Conservation (phyloP, 2,888 invertebrate species). For the Eulithis testata region DNA sequence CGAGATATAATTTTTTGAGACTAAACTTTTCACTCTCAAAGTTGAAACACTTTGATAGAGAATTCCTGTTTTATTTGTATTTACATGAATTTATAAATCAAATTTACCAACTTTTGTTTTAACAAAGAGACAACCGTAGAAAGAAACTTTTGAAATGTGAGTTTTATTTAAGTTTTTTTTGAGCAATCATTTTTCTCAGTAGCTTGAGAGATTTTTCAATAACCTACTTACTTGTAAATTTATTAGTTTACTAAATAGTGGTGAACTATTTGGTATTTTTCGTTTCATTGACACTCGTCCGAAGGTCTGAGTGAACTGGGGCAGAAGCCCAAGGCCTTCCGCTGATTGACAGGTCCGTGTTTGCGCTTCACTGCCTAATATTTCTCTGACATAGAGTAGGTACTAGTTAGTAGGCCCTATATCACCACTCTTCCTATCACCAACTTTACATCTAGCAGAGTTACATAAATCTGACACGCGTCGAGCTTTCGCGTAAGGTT, state of each 20-base stretch:
- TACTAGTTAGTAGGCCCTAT: background rate
- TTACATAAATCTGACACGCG: no score
- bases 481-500: no score
- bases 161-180: background rate
- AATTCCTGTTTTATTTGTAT: slow-evolving; percentile 18
- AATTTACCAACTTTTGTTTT: slow-evolving; percentile 22
- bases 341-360: slow-evolving; percentile 21
- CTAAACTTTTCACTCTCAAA: slow-evolving; percentile 13
- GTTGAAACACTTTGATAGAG: slow-evolving; percentile 13
- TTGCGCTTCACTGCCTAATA: slow-evolving; percentile 14
- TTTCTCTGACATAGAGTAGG: slow-evolving; percentile 6
- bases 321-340: slow-evolving; percentile 20
- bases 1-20: background rate
- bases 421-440: background rate
- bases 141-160: no score
- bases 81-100: slow-evolving; percentile 24
- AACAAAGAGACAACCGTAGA: background rate
- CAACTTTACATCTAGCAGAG: no score
- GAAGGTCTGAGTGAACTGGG: slow-evolving; percentile 21
- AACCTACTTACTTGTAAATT: background rate
- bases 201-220: no score
- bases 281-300: slow-evolving; percentile 9
- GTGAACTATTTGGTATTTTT: slow-evolving; percentile 7
- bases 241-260: background rate
- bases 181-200: background rate